Base-by-base conservation (phyloP, 2,888 invertebrate species). In the Harmothoe impar region DNA sequence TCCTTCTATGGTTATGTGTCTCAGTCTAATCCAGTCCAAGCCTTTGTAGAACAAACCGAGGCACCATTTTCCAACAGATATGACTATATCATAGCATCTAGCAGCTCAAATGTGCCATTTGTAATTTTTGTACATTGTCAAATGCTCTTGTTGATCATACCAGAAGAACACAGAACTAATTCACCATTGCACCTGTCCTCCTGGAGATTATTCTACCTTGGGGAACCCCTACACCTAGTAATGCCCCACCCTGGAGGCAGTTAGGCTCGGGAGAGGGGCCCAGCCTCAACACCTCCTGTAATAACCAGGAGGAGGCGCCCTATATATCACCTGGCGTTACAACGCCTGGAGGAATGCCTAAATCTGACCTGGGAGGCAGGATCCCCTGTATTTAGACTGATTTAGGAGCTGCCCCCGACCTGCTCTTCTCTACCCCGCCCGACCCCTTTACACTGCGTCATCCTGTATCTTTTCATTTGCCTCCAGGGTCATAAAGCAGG, bases 391-490 rank as follows among this genome's bases (percentile, higher is more conserved):
- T 62, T n/a, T n/a, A 62, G 7, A 62, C 7, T 15, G 62, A 15
- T 5, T 62, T 62, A 62, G 62, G 62, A 62, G 23, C 62, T n/a
- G 62, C 62, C 15, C 62, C 72, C 25, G 29, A n/a, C 23, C 29
- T 23, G 72, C 29, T 25, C 72, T 29, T 29, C 3, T 72, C 72
- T 29, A 29, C 29, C 72, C 15, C 29, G 72, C 31, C 72, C 72
- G 72, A 3, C 72, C 25, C 20, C 72, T 43, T 43, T 43, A 43
- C 43, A 3, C 72, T 72, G 72, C 31, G 72, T 72, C 72, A 72
- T 25, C 72, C 25, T 72, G 72, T 72, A 72, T 72, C 72, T 72
- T 72, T 72, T 72, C 72, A 72, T 72, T 72, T 72, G 72, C 72
- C 43, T 72, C 72, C 72, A 72, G 72, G 72, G 29, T 29, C 72